Percentiles rank a stretch among this genome's conserved stretches.
phyloP scores from a whole-genome alignment of 2,888 invertebrate species.

The Athalia rosae region DNA sequence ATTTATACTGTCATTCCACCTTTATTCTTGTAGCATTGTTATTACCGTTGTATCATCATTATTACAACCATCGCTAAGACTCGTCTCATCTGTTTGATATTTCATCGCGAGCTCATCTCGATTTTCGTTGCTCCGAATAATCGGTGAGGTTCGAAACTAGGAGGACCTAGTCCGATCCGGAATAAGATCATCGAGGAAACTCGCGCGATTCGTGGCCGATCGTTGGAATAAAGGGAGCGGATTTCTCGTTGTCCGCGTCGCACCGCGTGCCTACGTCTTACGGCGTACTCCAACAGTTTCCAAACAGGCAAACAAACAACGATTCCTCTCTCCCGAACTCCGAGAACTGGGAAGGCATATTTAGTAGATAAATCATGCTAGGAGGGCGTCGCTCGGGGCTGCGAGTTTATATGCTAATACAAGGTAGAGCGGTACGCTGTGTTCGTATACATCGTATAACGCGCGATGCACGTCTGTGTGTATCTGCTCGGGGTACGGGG shows the following conservation, averaged over 20 bases:
- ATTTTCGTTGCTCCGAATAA: background rate
- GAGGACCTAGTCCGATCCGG: background rate
- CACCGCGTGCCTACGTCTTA: conserved; percentile 19
- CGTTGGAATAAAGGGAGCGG: background rate
- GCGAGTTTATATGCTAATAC: conserved; percentile 71
- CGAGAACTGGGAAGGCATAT: conserved; percentile 66
- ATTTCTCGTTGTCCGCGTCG: conserved; percentile 17
- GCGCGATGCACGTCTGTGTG: conserved; percentile 40
- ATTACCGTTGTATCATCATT: background rate
- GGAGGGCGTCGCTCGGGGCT: conserved; percentile 66
- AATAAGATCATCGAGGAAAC: background rate
- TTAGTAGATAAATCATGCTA: conserved; percentile 72
- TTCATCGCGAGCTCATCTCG: no score
- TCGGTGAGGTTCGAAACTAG: background rate
- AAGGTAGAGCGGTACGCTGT: conserved; percentile 67
- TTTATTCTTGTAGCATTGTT: background rate
- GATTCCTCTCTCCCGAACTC: conserved; percentile 34
- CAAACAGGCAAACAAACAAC: conserved; percentile 44
- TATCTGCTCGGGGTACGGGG: background rate
- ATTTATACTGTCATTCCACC: conserved; percentile 24
- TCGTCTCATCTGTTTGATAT: conserved; percentile 5
- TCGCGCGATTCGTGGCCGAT: background rate
- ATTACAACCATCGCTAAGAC: background rate
- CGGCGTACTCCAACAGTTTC: conserved; percentile 22
- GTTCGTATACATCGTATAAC: conserved; percentile 55